Evolutionary conservation across 2,113 vertebrate genomes (phyloP).

Genomic region (Rhea pennata): DNA sequence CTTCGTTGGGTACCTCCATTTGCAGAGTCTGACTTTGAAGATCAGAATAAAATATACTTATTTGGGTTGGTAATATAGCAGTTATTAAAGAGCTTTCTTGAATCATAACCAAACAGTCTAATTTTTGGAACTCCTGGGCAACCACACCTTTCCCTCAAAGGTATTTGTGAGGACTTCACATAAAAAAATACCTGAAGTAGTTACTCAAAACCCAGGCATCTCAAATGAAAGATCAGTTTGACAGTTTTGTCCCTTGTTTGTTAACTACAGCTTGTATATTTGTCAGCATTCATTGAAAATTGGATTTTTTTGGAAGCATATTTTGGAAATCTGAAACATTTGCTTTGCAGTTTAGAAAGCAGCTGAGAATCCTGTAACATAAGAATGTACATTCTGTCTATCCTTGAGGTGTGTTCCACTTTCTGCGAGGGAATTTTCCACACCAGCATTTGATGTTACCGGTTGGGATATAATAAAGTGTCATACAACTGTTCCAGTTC

Average conservation of each 20-base stretch:
- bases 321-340: conserved; percentile 8
- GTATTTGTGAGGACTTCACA: conserved; percentile 11
- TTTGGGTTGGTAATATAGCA: not conserved
- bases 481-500: not conserved
- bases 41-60: not conserved
- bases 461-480: not conserved
- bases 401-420: not conserved
- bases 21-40: not conserved
- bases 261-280: not conserved
- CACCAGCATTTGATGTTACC: not conserved
- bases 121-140: conserved; percentile 27
- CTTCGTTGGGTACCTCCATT: fast-evolving
- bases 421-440: not conserved
- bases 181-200: not conserved
- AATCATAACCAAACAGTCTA: not conserved
- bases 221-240: not conserved
- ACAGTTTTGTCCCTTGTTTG: not conserved
- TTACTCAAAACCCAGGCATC: not conserved
- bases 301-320: not conserved
- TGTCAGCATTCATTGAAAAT: not conserved
- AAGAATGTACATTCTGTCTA: not conserved
- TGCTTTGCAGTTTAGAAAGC: not conserved
- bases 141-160: conserved; percentile 1
- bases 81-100: conserved; percentile 2
- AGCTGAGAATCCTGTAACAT: not conserved